phyloP scores from a whole-genome alignment of 2,797 vertebrate species.

The Gallinago nigripennis region DNA sequence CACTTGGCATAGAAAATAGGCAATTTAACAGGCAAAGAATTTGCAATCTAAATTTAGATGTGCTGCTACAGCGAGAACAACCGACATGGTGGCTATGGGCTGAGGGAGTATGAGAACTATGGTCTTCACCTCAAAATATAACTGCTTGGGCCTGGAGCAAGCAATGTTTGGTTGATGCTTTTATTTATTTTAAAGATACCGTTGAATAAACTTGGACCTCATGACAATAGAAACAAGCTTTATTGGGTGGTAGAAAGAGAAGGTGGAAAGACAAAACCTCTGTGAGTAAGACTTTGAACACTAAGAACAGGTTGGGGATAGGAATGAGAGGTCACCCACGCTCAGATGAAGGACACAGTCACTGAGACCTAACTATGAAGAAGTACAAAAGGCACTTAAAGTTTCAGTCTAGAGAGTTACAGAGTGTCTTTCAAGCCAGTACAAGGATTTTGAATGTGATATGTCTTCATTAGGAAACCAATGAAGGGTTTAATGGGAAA shows the following conservation, averaged over 20 bases:
- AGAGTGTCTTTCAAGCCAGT: background rate
- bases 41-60: constrained; percentile 16
- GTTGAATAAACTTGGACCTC: background rate
- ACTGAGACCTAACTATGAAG: background rate
- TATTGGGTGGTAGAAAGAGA: background rate
- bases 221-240: background rate
- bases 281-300: background rate
- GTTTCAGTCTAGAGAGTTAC: background rate
- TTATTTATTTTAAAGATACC: background rate
- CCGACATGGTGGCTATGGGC: background rate
- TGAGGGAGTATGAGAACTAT: background rate
- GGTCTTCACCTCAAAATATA: background rate
- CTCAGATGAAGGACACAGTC: background rate
- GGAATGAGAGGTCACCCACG: background rate
- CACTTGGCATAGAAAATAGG: constrained; percentile 16
- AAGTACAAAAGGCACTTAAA: background rate
- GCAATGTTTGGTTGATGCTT: background rate
- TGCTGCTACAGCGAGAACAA: background rate
- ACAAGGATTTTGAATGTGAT: background rate
- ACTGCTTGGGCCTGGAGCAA: background rate
- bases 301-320: accelerated
- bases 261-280: background rate
- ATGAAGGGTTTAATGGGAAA: background rate
- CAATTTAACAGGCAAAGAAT: background rate
- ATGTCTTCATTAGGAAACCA: background rate